A percentile compares a stretch with the other conserved stretches of the same genome.
phyloP scores from a whole-genome alignment of 2,888 invertebrate genomes.

The Microplitis deprimator region DNA sequence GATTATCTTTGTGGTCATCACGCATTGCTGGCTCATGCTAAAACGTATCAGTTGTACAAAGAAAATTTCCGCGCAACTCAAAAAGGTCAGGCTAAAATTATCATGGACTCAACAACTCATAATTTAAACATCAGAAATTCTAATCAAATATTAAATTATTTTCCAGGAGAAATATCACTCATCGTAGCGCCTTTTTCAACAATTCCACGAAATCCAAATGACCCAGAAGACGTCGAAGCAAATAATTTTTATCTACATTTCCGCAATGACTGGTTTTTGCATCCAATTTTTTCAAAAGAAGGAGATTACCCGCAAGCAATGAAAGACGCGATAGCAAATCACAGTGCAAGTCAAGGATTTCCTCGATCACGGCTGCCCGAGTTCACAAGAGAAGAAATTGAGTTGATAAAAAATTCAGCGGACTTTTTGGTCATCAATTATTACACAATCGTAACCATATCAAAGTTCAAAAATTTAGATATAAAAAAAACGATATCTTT shows the following conservation, averaged over 20 bases:
- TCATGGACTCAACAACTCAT: conserved; percentile 1
- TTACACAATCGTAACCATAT: not conserved
- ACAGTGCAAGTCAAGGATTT: not conserved
- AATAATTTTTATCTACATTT: not conserved
- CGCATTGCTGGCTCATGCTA: conserved; percentile 78
- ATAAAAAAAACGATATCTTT: too few species aligned
- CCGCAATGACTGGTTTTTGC: not conserved
- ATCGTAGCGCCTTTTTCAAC: not conserved
- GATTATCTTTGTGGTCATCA: conserved; percentile 79
- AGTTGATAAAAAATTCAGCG: not conserved
- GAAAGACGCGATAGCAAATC: not conserved
- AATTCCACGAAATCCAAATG: not conserved
- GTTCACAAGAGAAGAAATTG: not conserved
- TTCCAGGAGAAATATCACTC: not conserved
- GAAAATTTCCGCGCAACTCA: conserved; percentile 73
- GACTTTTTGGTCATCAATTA: not conserved
- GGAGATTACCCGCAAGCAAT: not conserved
- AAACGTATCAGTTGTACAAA: conserved; percentile 77
- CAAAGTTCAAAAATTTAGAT: too few species aligned
- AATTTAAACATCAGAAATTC: not conserved
- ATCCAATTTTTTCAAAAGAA: not conserved
- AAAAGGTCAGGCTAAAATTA: conserved; percentile 70
- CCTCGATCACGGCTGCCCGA: not conserved
- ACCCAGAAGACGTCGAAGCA: not conserved
- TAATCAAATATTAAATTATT: not conserved